phyloP scores from a whole-genome alignment of 2,797 vertebrate genomes.

The Tadarida brasiliensis region DNA sequence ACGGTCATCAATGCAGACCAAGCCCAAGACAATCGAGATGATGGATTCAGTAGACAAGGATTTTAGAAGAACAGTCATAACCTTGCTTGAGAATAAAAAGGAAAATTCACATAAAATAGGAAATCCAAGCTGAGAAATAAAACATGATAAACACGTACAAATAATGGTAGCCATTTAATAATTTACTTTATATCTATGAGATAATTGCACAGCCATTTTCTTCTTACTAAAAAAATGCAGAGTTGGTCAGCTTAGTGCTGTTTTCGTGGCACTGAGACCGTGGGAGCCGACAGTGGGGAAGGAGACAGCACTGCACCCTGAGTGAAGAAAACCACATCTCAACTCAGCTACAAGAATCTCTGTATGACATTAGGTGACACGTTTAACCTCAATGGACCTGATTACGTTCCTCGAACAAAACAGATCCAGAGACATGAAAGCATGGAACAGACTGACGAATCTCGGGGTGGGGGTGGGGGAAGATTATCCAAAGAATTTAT shows the following conservation, averaged over 20 bases:
- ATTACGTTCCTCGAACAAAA: not conserved
- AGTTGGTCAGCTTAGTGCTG: not conserved
- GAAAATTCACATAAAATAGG: not conserved
- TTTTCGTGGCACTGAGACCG: not conserved
- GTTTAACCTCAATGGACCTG: not conserved
- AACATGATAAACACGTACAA: not conserved
- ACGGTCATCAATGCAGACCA: not conserved
- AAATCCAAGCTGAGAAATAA: not conserved
- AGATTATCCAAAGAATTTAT: too few relatives aligned
- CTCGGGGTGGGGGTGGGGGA: too few relatives aligned
- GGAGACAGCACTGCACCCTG: not conserved
- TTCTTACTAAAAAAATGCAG: constrained; percentile 18
- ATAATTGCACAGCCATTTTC: constrained; percentile 31
- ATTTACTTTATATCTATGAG: not conserved
- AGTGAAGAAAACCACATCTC: not conserved
- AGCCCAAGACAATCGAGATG: not conserved
- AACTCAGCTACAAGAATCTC: not conserved
- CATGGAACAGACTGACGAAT: too few relatives aligned
- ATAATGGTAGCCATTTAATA: not conserved
- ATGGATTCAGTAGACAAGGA: not conserved
- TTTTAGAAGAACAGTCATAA: not conserved
- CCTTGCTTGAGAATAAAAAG: not conserved
- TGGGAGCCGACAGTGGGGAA: not conserved
- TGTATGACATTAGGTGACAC: not conserved
- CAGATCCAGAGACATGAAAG: too few relatives aligned